phyloP scores from a whole-genome alignment of 1,140 invertebrate species.

The Geopemphigus sp. region DNA sequence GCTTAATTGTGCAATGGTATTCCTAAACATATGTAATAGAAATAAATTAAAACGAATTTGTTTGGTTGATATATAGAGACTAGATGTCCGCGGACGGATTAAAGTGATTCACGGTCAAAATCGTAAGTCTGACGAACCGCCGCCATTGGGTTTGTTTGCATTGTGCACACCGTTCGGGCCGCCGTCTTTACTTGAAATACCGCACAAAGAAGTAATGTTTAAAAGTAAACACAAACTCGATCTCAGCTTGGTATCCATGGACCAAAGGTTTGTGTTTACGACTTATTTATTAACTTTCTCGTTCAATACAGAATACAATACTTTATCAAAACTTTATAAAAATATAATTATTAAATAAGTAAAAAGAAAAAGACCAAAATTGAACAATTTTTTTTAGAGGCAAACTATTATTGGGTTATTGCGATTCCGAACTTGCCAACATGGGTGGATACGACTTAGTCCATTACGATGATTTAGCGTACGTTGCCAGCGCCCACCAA shows the following conservation, averaged over 20 bases:
- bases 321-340: no score
- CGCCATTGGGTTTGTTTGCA: conserved; percentile 90
- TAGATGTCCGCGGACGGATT: conserved; percentile 95
- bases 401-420: conserved; percentile 90
- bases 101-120: conserved; percentile 96
- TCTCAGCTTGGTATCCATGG: conserved; percentile 93
- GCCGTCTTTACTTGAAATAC: conserved; percentile 81
- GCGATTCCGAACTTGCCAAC: conserved; percentile 85
- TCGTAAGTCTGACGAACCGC: conserved; percentile 88
- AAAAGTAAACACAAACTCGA: conserved; percentile 99
- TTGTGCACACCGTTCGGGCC: conserved; percentile 98
- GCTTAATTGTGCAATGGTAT: neutral
- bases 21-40: neutral
- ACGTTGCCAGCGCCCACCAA: conserved; percentile 97
- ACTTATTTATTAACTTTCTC: neutral
- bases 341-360: neutral
- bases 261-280: conserved; percentile 70
- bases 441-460: conserved; percentile 96
- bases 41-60: neutral
- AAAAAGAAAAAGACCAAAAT: neutral
- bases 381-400: conserved; percentile 66
- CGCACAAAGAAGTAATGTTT: conserved; percentile 95
- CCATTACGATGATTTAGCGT: conserved; percentile 94
- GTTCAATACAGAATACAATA: no score
- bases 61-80: conserved; percentile 65